Evolutionary conservation across 2,888 invertebrate genomes (phyloP).

Genomic region (Caenorhabditis sinica): DNA sequence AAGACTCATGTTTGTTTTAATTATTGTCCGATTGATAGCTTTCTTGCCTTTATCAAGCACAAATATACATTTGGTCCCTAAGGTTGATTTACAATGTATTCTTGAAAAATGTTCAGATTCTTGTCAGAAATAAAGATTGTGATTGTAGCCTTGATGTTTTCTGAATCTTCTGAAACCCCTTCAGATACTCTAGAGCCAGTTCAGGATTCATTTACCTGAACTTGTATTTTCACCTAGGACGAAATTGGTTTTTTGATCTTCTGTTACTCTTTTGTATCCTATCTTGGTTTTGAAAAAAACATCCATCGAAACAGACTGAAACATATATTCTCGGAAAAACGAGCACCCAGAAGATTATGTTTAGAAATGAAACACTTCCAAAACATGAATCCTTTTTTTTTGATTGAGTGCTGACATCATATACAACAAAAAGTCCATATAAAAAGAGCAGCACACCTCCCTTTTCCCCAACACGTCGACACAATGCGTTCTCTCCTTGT

Average conservation of each 20-base stretch:
- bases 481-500: constrained; percentile 58
- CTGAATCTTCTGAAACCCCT: too few relatives aligned
- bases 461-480: not conserved
- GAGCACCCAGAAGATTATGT: constrained; percentile 17
- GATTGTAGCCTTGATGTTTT: too few relatives aligned
- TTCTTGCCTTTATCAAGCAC: constrained; percentile 57
- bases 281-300: not conserved
- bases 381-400: constrained; percentile 20
- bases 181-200: too few relatives aligned
- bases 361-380: constrained; percentile 8
- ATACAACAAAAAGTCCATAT: constrained; percentile 45
- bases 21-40: constrained; percentile 42
- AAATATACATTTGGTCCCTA: constrained; percentile 15
- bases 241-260: not conserved
- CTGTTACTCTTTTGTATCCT: not conserved
- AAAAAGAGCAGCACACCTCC: constrained; percentile 24
- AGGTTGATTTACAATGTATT: constrained; percentile 32
- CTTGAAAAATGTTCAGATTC: not conserved
- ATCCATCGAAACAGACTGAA: not conserved
- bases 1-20: not conserved
- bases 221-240: too few relatives aligned
- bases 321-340: not conserved
- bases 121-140: constrained; percentile 11
- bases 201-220: too few relatives aligned
- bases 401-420: constrained; percentile 16